phyloP scores from a whole-genome alignment of 2,888 invertebrate species.

The Ochlodes sylvanus region DNA sequence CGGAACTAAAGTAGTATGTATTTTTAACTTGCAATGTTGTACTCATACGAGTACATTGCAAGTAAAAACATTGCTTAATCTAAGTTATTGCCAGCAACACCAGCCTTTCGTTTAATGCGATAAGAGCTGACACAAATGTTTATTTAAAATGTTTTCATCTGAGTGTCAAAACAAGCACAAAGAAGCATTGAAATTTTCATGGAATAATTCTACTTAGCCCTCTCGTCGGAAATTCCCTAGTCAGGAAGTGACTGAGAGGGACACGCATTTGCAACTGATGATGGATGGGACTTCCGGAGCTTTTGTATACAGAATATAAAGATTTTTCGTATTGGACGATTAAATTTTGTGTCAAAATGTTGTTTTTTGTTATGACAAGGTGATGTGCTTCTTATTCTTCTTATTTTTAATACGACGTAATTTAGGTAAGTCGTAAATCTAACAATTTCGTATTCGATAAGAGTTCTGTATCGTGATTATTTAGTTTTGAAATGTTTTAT shows the following conservation, averaged over 20 bases:
- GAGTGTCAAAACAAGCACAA: not conserved
- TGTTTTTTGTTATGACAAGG: conserved; percentile 12
- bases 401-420: too few species aligned
- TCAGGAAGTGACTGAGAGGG: conserved; percentile 34
- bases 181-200: conserved; percentile 23
- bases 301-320: conserved; percentile 24
- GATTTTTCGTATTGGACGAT: conserved; percentile 22
- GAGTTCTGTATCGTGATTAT: too few species aligned
- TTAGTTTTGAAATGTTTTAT: too few species aligned
- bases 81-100: too few species aligned
- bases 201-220: conserved; percentile 15
- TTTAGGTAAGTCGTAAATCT: too few species aligned
- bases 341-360: conserved; percentile 9
- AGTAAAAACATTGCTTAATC: too few species aligned
- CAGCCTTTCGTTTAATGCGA: too few species aligned
- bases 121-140: not conserved
- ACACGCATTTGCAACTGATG: conserved; percentile 19
- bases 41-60: too few species aligned
- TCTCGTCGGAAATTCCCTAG: conserved; percentile 25
- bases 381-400: too few species aligned
- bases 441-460: too few species aligned
- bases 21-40: too few species aligned
- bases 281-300: conserved; percentile 29
- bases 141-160: not conserved
- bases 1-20: too few species aligned